Base-by-base conservation (phyloP, 2,888 invertebrate species). In the Cyclophora punctaria region DNA sequence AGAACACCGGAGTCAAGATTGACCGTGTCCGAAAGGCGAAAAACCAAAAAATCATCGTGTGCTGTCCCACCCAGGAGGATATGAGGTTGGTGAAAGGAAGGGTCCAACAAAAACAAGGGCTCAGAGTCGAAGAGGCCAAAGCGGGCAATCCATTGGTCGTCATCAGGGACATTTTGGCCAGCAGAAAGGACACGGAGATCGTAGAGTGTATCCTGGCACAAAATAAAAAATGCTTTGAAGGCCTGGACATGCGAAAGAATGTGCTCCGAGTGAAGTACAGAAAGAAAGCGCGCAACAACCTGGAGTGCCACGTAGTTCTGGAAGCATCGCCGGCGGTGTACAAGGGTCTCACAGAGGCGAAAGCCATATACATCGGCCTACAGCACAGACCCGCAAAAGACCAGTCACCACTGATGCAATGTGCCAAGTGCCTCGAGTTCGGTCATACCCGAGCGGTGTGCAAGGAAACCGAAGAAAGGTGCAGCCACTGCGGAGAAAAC, bases 351-450 rank as follows among this genome's bases (percentile, higher is more conserved):
- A 43, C 4, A 3, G 20, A n/a, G 1, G 5, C n/a, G 3, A 3
- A 20, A 5, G 43, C 42, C 3, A 7, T 42, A 3, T 7, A 42
- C 42, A 7, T 42, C 3, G 42, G n/a, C n/a, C 42, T 42, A 7
- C 42, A 56, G 20, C 33, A 47, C 2, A 7, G 48, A 0, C 35
- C 3, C 3, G 56, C 52, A 0, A 45, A n/a, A 3, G 60, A 60
- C 48, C 56, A 60, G 34, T 51, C 60, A 3, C 56, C 57, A 0
- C 46, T 59, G 6, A 44, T 57, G 5, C 57, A 59, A 44, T 59
- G 59, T 40, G 7, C 56, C 2, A 7, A 34, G 2, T 57, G 59
- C 46, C 49, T 57, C 5, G 52, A 44, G 2, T 56, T 49, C 35
- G 60, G 58, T 0, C 54, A 61, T 41, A 46, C 48, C 5, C 45